Evolutionary conservation across 2,797 vertebrate genomes (phyloP).

Genomic region (Mormyrus hasselquistii): DNA sequence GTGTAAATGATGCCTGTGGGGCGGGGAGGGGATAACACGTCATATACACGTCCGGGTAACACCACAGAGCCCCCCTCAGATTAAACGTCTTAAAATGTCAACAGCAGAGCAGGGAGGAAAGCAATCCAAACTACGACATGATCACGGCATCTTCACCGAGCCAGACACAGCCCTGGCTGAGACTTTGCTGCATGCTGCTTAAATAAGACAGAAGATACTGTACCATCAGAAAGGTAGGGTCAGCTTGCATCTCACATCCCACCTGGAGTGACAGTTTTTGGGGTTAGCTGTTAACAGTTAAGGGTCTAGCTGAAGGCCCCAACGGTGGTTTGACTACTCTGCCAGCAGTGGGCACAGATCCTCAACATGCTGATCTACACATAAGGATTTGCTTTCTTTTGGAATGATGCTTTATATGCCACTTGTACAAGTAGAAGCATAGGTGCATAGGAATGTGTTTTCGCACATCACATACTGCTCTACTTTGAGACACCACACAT

Average conservation of each 20-base stretch:
- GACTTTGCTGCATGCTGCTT: not conserved
- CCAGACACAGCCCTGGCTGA: not conserved
- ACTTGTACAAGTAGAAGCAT: not conserved
- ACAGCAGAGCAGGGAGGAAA: not conserved
- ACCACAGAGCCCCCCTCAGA: not conserved
- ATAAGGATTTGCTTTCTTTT: not conserved
- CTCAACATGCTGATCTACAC: not conserved
- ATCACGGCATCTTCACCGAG: not conserved
- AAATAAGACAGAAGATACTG: not conserved
- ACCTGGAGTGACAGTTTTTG: not conserved
- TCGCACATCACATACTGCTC: not conserved
- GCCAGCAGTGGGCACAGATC: not conserved
- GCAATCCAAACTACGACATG: not conserved
- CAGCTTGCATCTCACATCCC: not conserved
- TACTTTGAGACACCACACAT: not conserved
- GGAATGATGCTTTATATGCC: not conserved
- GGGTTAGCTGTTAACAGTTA: not conserved
- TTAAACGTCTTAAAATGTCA: not conserved
- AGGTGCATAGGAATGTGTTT: not conserved
- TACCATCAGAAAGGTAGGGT: not conserved
- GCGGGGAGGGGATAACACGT: not conserved
- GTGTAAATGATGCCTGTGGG: slow-evolving; percentile 83
- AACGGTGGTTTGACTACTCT: not conserved
- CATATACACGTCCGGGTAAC: not conserved
- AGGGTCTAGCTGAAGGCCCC: not conserved